Percentiles rank a stretch among this genome's conserved stretches.
Conservation (phyloP, 2,113 vertebrate genomes). For the Coreoperca whiteheadi region DNA sequence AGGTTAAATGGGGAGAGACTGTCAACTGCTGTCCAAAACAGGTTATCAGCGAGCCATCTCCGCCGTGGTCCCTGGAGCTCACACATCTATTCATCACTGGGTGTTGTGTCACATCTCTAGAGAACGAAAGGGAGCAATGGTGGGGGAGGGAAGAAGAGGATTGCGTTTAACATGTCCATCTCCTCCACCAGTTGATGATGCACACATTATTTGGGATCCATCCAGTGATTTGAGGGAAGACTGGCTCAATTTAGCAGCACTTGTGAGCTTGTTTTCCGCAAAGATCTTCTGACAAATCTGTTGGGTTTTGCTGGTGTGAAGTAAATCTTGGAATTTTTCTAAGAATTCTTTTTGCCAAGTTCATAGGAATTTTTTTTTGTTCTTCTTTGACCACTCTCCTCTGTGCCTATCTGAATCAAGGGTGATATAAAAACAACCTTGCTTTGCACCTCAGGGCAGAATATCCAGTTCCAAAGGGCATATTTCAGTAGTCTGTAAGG, state of each 20-base stretch:
- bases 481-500: conserved; percentile 53
- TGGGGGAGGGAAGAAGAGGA: conserved; percentile 22
- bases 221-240: conserved; percentile 13
- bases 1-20: conserved; percentile 13
- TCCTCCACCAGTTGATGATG: conserved; percentile 35
- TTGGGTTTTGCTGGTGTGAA: conserved; percentile 15
- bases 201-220: conserved; percentile 36
- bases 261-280: conserved; percentile 3
- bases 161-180: conserved; percentile 16
- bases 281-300: conserved; percentile 27
- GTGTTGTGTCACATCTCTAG: conserved; percentile 33
- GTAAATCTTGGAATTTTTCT: conserved; percentile 36
- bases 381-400: conserved; percentile 29
- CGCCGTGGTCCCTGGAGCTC: conserved; percentile 6
- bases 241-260: conserved; percentile 15
- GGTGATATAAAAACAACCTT: conserved; percentile 45
- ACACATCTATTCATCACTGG: conserved; percentile 35
- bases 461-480: conserved; percentile 64
- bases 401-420: conserved; percentile 46
- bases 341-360: conserved; percentile 32
- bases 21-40: conserved; percentile 23
- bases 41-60: conserved; percentile 48
- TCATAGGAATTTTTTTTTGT: background rate
- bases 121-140: conserved; percentile 15
- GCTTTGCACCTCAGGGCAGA: conserved; percentile 53